Percentiles rank a stretch among this genome's conserved stretches.
These are phyloP conservation scores for Reticulitermes speratus DNA, from an alignment of 1,140 invertebrate genomes.

Conservation along the genomic window DNA sequence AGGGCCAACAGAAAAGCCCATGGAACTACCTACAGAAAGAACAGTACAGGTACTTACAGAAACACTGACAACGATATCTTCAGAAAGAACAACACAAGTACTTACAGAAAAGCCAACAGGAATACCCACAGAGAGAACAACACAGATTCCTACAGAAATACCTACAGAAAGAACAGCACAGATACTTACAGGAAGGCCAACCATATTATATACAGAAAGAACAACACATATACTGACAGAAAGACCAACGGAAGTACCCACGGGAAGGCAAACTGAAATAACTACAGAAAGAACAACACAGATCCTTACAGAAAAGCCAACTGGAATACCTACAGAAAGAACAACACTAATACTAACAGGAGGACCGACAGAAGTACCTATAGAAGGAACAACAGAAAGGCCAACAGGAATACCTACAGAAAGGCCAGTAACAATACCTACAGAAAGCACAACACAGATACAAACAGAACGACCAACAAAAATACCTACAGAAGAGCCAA, in stretches of 20 bases:
- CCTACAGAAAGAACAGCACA: background rate
- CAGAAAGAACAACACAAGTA: background rate
- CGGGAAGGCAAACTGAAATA: background rate
- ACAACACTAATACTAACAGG: background rate
- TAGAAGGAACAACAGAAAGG: background rate
- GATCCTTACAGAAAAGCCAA: background rate
- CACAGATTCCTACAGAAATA: background rate
- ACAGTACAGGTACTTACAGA: background rate
- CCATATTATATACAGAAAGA: background rate
- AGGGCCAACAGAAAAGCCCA: background rate
- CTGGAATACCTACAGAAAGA: background rate
- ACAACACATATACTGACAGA: background rate
- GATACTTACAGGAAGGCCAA: background rate
- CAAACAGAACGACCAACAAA: constrained; percentile 16
- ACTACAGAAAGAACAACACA: background rate
- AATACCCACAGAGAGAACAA: background rate
- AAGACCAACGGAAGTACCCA: background rate
- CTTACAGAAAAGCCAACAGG: constrained; percentile 3
- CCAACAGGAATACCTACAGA: background rate
- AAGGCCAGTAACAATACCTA: background rate
- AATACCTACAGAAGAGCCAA: background rate
- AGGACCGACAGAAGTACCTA: background rate
- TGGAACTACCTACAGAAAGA: background rate
- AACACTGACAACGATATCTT: background rate
- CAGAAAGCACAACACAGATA: background rate